These are phyloP conservation scores for Dilophus febrilis DNA, from an alignment of 2,888 invertebrate species.

Conservation along the genomic window DNA sequence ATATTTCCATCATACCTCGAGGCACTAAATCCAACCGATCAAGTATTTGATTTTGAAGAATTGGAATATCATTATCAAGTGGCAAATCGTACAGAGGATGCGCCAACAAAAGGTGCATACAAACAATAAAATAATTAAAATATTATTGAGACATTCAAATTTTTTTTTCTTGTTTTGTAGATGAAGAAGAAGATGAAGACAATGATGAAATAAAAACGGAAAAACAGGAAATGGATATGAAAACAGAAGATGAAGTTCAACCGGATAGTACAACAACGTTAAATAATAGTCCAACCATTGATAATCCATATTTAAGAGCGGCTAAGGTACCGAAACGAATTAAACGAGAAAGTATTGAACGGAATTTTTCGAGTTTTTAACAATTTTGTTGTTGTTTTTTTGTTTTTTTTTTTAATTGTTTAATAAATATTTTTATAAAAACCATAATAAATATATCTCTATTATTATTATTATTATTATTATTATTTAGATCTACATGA, in stretches of 20 bases:
- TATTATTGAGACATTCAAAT: background rate
- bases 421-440: no score
- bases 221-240: slow-evolving; percentile 20
- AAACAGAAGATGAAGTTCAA: background rate
- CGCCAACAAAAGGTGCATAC: slow-evolving; percentile 37
- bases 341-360: no score
- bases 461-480: no score
- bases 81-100: slow-evolving; percentile 44
- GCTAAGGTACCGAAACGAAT: slow-evolving; percentile 27
- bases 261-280: background rate
- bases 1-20: slow-evolving; percentile 68
- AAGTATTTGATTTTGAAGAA: slow-evolving; percentile 84
- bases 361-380: no score
- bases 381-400: no score
- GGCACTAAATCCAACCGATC: slow-evolving; percentile 80
- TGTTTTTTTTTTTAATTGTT: no score
- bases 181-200: slow-evolving; percentile 21
- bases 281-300: slow-evolving; percentile 37
- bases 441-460: no score
- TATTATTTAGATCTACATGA: no score
- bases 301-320: slow-evolving; percentile 53
- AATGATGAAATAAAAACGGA: slow-evolving; percentile 24
- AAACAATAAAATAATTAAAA: slow-evolving; percentile 10
- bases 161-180: background rate
- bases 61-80: slow-evolving; percentile 55